Base-by-base conservation (phyloP, 2,888 invertebrate species). In the Germaria angustata region DNA sequence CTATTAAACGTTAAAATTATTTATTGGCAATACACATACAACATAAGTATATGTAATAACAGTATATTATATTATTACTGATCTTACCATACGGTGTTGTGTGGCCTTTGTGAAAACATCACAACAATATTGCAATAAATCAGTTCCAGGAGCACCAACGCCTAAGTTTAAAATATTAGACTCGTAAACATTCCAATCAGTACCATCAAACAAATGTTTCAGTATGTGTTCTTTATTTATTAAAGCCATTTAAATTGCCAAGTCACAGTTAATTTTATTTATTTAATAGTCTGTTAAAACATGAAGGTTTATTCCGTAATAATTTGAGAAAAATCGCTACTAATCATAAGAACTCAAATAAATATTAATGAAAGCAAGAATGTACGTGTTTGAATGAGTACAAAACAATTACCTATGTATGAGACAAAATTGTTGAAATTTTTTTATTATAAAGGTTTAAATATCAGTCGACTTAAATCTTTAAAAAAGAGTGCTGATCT, bases 131-230 rank as follows among this genome's bases (percentile, higher is more conserved):
- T 90, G 87, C 2, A 93, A 89, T 5, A 93, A 86, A 85, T 93
- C 93, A 1, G 92, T 92, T 0, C 93, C 93, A 1, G 93, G 93
- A 8, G 93, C 92, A 8, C 93, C 93, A 0, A 92, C 92, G 1
- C 92, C 92, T 24, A 93, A 88, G 85, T 93, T 93, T 2, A 91
- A 87, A 4, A 91, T 83, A 15, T 88, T 87, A 5, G 89, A 84
- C 3, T 92, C 88, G 81, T 93, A 93, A 20, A 93, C 92, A 88
- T 93, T 92, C 63, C 89, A 85, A 2, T 89, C 86, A 51, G 88
- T 85, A 0, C 90, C 90, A 81, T 93, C 93, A 80, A 93, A 93
- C 13, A 93, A 89, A 85, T 93, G 92, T 57, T 92, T 90, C 0
- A 87, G 83, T 51, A 69, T 86, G 2, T 71, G 81, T n/a, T 86